phyloP scores from a whole-genome alignment of 2,797 vertebrate species.

The Uromys caudimaculatus region DNA sequence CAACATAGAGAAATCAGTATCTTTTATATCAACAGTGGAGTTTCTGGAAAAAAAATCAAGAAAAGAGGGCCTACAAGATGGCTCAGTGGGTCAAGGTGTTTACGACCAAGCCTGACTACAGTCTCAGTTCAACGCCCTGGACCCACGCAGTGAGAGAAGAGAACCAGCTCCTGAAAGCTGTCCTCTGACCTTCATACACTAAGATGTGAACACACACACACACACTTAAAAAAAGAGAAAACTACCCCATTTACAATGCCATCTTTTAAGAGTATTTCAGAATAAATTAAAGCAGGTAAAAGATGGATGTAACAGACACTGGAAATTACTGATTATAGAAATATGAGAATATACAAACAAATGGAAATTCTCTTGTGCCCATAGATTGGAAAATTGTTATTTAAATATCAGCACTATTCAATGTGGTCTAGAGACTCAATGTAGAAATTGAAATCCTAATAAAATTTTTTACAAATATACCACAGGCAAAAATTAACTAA shows the following conservation, averaged over 20 bases:
- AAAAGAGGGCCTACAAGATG: neutral
- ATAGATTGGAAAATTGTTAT: neutral
- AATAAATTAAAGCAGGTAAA: neutral
- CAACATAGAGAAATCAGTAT: neutral
- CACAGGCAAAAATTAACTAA: neutral
- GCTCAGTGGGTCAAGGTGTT: neutral
- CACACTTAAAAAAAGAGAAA: neutral
- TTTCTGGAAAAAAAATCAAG: neutral
- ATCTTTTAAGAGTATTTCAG: neutral
- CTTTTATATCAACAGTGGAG: neutral
- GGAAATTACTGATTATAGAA: neutral
- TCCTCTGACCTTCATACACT: neutral
- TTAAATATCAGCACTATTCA: neutral
- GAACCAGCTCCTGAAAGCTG: neutral
- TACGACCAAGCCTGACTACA: no score
- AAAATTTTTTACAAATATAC: neutral
- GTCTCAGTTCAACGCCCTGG: neutral
- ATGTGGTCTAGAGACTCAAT: neutral
- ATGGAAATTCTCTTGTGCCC: neutral
- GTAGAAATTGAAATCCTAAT: neutral
- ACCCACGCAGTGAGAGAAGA: neutral
- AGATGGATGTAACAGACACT: neutral
- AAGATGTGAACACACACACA: neutral
- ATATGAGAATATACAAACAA: neutral
- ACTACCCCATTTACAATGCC: neutral